A percentile compares a stretch with the other conserved stretches of the same genome.
Evolutionary conservation across 2,797 vertebrate species (phyloP).

Genomic region (Parauchenoglanis ngamensis): DNA sequence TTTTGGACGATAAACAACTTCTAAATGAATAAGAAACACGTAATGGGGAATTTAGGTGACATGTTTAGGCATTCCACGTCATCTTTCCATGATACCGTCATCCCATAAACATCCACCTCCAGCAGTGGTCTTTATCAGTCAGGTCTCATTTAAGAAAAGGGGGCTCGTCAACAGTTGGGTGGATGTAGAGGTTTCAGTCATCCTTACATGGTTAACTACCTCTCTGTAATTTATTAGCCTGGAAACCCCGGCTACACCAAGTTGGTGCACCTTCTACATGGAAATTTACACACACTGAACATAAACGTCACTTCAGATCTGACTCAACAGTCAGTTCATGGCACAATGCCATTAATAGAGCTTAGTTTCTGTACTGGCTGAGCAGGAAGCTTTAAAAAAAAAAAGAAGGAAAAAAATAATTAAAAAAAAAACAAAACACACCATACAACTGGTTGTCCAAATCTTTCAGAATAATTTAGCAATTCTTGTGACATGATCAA

Average conservation of each 20-base stretch:
- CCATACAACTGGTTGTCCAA: not conserved
- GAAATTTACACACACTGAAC: not conserved
- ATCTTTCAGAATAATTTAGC: not conserved
- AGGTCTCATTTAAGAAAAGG: too few relatives aligned
- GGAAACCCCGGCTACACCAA: not conserved
- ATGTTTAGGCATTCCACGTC: not conserved
- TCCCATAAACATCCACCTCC: too few relatives aligned
- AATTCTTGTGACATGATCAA: not conserved
- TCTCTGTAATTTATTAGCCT: not conserved
- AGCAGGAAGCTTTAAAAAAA: conserved; percentile 7
- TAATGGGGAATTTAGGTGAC: not conserved
- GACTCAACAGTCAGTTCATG: conserved; percentile 17
- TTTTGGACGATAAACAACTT: not conserved
- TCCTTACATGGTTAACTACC: not conserved
- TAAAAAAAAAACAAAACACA: not conserved
- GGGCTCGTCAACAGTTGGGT: not conserved
- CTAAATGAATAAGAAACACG: not conserved
- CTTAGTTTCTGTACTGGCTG: not conserved
- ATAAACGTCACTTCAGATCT: conserved; percentile 19
- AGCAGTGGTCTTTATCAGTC: not conserved
- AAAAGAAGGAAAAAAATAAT: too few relatives aligned
- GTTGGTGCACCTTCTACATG: not conserved
- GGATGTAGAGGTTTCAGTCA: not conserved
- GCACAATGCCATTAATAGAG: not conserved
- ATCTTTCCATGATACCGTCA: not conserved